Conservation (phyloP, 2,888 invertebrate species). For the Torymus texanus region DNA sequence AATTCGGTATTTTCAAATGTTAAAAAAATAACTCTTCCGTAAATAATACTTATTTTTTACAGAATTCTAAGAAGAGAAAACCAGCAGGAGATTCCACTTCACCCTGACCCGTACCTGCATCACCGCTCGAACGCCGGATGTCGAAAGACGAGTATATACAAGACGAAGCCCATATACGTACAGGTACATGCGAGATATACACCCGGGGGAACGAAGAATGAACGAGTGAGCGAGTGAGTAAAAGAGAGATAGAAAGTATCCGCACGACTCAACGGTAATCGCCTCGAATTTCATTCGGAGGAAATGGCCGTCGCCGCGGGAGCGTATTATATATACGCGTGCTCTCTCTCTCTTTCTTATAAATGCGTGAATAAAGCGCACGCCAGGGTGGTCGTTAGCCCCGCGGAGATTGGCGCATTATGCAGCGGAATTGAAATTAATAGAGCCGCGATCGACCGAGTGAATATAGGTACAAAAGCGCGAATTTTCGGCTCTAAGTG, state of each 20-base stretch:
- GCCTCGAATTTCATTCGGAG: conserved; percentile 47
- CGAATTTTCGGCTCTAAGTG: conserved; percentile 12
- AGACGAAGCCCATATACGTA: not conserved
- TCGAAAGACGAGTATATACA: conserved; percentile 16
- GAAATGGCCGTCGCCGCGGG: conserved; percentile 23
- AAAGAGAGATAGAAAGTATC: not conserved
- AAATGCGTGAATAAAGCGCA: conserved; percentile 19
- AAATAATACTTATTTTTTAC: no score
- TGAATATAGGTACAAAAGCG: conserved; percentile 35
- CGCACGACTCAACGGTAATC: not conserved
- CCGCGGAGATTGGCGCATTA: not conserved
- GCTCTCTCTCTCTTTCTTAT: not conserved
- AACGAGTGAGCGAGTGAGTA: not conserved
- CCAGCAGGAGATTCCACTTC: no score
- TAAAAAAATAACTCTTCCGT: no score
- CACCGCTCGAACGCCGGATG: conserved; percentile 20
- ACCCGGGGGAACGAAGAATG: conserved; percentile 8
- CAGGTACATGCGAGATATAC: not conserved
- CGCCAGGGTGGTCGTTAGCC: conserved; percentile 20
- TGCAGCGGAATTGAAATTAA: conserved; percentile 42
- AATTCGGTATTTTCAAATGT: no score
- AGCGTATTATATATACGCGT: not conserved
- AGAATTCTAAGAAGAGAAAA: no score
- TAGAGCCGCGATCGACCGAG: conserved; percentile 1
- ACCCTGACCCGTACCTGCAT: not conserved